Evolutionary conservation across 2,113 vertebrate genomes (phyloP), one percentile per base, ranked within the genome.

Genomic region (Sylvietta virens): DNA sequence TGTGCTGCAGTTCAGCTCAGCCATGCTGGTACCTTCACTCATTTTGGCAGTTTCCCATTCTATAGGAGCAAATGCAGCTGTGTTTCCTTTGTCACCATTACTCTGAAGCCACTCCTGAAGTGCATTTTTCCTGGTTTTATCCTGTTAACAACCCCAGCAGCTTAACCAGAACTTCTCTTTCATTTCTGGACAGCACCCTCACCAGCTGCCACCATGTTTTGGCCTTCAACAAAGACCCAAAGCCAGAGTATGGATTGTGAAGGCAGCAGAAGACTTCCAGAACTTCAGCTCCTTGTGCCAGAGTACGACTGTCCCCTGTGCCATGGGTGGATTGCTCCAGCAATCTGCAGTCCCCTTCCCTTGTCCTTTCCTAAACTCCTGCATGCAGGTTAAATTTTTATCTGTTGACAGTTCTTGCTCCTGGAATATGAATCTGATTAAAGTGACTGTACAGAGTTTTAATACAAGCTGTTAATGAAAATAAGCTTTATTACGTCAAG

Each of bases 401-500:
- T 22, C 62, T 66, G 15, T 27, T 60, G 9, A 10, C 33, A 80
- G 18, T 33, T 88, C 40, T 77, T 77, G 26, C 28, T 72, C 33
- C 5, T 40, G 35, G 26, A 69, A 17, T 15, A 21, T 47, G 33
- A 65, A 69, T n/a, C 72, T 44, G 58, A 91, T 93, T 85, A n/a
- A 96, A 96, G 66, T 65, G 56, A 97, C 74, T 60, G 69, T 79
- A 94, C 91, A 67, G 44, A 73, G 51, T 66, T 92, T 94, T 90
- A 77, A 96, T 78, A 97, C 97, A 97, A 97, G 95, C 45, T 97
- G 95, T 98, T 99, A 99, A 98, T 99, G 99, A 99, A 99, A 99
- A 99, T 99, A 99, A 99, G 99, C 98, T 99, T 99, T 99, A 99
- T 99, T 99, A 99, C 99, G 88, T 98, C 97, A 98, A 99, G 99